phyloP scores from a whole-genome alignment of 53 echinoderm and acorn worm genomes.

The Astropecten irregularis region DNA sequence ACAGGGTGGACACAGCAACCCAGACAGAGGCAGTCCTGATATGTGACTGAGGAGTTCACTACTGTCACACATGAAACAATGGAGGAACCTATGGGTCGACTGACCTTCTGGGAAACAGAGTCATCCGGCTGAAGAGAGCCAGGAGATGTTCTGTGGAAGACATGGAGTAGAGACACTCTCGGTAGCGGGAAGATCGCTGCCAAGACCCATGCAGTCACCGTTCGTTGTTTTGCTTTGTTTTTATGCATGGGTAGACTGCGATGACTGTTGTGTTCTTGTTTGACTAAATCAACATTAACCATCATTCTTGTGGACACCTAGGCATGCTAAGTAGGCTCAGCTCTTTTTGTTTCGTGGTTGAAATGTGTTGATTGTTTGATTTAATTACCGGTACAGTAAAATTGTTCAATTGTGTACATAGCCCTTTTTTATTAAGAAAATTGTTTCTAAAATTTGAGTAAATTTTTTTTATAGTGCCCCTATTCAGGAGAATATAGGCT shows the following conservation, averaged over 20 bases:
- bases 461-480: no score
- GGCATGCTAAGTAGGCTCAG: no score
- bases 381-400: no score
- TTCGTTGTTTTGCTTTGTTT: not conserved
- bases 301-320: no score
- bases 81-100: not conserved
- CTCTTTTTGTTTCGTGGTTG: no score
- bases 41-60: not conserved
- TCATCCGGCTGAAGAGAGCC: not conserved
- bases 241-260: not conserved
- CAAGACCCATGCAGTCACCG: not conserved
- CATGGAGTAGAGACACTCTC: not conserved
- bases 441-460: no score
- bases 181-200: not conserved
- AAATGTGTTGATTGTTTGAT: no score
- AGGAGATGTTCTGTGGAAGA: not conserved
- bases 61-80: not conserved
- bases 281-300: no score
- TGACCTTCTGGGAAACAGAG: not conserved
- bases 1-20: not conserved
- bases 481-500: no score
- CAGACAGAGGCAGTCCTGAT: not conserved
- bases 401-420: no score
- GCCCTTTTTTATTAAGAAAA: no score
- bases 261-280: not conserved